Conservation (phyloP, 1,140 invertebrate genomes). For the Myzus persicae region DNA sequence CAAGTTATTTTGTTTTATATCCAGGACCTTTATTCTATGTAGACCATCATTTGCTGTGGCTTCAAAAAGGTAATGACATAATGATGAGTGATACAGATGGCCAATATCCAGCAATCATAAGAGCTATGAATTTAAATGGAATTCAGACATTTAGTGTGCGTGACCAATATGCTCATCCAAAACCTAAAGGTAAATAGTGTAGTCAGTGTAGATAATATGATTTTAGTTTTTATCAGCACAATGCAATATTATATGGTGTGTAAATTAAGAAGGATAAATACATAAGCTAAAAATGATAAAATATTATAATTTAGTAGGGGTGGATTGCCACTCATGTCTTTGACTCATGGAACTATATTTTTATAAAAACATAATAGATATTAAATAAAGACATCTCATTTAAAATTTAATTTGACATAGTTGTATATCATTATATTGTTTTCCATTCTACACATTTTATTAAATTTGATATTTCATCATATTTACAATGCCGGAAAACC, state of each 20-base stretch:
- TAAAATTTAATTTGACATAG: too few relatives aligned
- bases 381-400: too few relatives aligned
- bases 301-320: too few relatives aligned
- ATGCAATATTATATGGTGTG: background rate
- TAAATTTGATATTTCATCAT: too few relatives aligned
- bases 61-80: constrained; percentile 77
- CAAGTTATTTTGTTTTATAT: constrained; percentile 57
- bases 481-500: too few relatives aligned
- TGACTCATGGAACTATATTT: too few relatives aligned
- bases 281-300: too few relatives aligned
- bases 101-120: constrained; percentile 77
- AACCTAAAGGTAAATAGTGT: constrained; percentile 62
- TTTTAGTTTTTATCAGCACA: background rate
- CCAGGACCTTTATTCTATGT: constrained; percentile 69
- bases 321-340: too few relatives aligned
- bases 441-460: too few relatives aligned
- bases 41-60: constrained; percentile 80
- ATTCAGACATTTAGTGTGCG: constrained; percentile 77
- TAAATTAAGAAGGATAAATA: too few relatives aligned
- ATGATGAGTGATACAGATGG: constrained; percentile 81
- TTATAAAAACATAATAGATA: too few relatives aligned
- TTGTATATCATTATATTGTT: too few relatives aligned
- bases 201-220: background rate
- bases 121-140: constrained; percentile 70
- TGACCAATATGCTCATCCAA: constrained; percentile 73